Evolutionary conservation across 2,797 vertebrate genomes (phyloP), one percentile per base, ranked within the genome.

Genomic region (Hirundo rustica): DNA sequence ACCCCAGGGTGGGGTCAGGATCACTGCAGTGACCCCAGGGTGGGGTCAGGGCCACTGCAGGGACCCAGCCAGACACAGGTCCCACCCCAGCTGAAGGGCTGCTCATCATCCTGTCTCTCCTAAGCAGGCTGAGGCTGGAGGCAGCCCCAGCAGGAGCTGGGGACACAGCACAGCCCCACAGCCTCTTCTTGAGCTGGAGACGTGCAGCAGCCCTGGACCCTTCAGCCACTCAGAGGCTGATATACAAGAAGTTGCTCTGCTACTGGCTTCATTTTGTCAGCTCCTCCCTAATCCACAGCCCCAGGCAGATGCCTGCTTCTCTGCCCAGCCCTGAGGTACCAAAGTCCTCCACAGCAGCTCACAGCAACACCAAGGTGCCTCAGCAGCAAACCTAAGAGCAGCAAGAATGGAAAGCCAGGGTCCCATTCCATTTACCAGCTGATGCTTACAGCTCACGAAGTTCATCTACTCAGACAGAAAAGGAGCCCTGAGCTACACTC

Each of bases 61-160:
- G 38, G 38, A 55, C 51, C 36, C 0, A 0, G 40, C 25, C 71
- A 85, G 78, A 74, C 3, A 13, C 0, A 1, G 32, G 58, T 68
- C 38, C 60, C 79, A 61, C 34, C 55, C 30, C 20, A 51, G 51
- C 53, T 22, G 4, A 83, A 74, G 53, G 65, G 65, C 62, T 18
- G 20, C 48, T 66, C 66, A 8, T 5, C 34, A 62, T 47, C 60
- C 80, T 68, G 71, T 16, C 45, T 44, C 40, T 47, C 47, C 30
- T 5, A 13, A 48, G 78, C 11, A 12, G 44, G 13, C 45, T 61
- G 78, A 44, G 57, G 77, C 85, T 71, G 50, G 53, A 78, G 85
- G 85, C 72, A 92, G 71, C 11, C 61, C 22, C 0, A 18, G 79
- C 73, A 64, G 36, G 45, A 65, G 67, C 76, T 38, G 44, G 70